These are phyloP conservation scores for Synchiropus splendidus DNA, from an alignment of 2,113 vertebrate species.

Conservation along the genomic window DNA sequence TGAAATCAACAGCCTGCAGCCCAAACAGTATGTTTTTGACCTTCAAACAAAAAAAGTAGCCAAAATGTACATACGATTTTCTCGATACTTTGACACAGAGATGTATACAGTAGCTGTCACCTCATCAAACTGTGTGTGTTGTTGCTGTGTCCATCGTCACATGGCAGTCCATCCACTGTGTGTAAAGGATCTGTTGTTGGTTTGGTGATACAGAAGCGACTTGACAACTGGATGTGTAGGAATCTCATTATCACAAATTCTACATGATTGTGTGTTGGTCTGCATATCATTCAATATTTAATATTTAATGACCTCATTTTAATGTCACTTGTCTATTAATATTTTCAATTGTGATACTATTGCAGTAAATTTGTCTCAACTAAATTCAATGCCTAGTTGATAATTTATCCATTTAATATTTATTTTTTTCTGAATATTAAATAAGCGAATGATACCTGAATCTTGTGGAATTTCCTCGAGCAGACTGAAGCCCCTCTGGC, in stretches of 20 bases:
- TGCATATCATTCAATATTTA: too few relatives aligned
- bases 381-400: not conserved
- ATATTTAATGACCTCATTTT: too few relatives aligned
- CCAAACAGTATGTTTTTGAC: slow-evolving; percentile 3
- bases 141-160: slow-evolving; percentile 22
- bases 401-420: slow-evolving; percentile 1
- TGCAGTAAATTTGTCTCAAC: too few relatives aligned
- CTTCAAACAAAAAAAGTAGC: not conserved
- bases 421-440: too few relatives aligned
- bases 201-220: too few relatives aligned
- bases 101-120: slow-evolving; percentile 66
- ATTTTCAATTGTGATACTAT: too few relatives aligned
- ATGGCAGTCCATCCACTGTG: slow-evolving; percentile 8
- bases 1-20: slow-evolving; percentile 15
- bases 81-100: slow-evolving; percentile 52
- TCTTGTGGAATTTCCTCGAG: not conserved
- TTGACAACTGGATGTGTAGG: too few relatives aligned
- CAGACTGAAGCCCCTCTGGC: slow-evolving; percentile 36
- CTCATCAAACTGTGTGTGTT: slow-evolving; percentile 21
- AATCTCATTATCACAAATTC: too few relatives aligned
- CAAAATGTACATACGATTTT: not conserved
- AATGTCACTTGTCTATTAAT: too few relatives aligned
- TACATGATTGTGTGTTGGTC: too few relatives aligned
- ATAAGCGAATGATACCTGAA: too few relatives aligned
- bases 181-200: slow-evolving; percentile 1